Base-by-base conservation (phyloP, 2,113 vertebrate species). In the Pongo abelii region DNA sequence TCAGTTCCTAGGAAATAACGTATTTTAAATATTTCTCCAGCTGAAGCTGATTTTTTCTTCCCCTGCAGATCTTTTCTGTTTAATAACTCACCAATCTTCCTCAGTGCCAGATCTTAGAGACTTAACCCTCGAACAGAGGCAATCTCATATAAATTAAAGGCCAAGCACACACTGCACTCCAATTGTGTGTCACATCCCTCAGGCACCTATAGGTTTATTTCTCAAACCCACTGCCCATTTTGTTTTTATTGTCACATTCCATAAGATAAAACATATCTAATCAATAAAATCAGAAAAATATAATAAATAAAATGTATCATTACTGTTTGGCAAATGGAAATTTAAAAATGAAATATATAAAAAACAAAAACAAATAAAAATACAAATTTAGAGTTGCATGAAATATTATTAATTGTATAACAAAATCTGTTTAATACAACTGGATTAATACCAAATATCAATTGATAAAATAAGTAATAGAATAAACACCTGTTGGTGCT, bases 121-220 rank as follows among this genome's bases (percentile, higher is more conserved):
- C 59, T 93, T 93, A 95, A 93, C 85, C 91, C 91, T 61, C 1
- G 7, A 93, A 96, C 57, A 79, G 46, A 93, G 74, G 40, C 40
- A 86, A 96, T 94, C 91, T 97, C 81, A 89, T 72, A 93, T 95
- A 97, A 97, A 97, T 94, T 81, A 93, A 97, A 97, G 91, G 67
- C 46, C 91, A 86, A 92, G 88, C 55, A 48, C 22, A 12, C 67
- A n/a, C 13, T 43, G 35, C 35, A 67, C 72, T 95, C 57, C 67
- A 77, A 38, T 25, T 38, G 22, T 25, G 6, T 48, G 52, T 22
- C 59, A 50, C 12, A 52, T 79, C 77, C 77, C 77, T 59, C 40
- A 23, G 50, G 46, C 13, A 38, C 2, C 11, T 57, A 2, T 9
- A 48, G 8, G 8, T 75, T 96, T 77, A 77, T 95, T 93, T 93